Percentiles rank a stretch among this genome's conserved stretches.
Evolutionary conservation across 1,140 invertebrate species (phyloP).

Genomic region (Sarcophaga bullata): DNA sequence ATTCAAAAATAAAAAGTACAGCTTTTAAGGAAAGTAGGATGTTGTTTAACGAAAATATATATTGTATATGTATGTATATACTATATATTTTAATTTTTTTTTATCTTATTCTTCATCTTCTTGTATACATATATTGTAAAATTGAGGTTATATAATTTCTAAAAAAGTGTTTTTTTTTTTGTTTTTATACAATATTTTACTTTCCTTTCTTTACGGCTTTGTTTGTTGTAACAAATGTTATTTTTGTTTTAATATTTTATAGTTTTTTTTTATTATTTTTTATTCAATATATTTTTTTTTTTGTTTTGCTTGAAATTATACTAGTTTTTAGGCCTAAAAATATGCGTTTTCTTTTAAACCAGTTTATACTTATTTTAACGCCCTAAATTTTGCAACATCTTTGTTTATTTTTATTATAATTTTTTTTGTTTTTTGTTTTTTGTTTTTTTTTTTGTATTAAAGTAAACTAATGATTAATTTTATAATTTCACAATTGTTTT

Average conservation of each 20-base stretch:
- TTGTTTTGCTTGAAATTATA: conserved; percentile 41
- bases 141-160: not conserved
- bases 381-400: conserved; percentile 34
- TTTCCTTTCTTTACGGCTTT: not conserved
- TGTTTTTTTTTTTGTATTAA: not conserved
- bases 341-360: conserved; percentile 25
- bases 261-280: conserved; percentile 22
- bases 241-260: conserved; percentile 23
- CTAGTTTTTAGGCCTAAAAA: conserved; percentile 42
- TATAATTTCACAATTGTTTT: conserved; percentile 36
- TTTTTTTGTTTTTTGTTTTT: not conserved
- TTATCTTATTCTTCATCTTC: not conserved
- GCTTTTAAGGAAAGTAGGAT: not conserved
- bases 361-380: not conserved
- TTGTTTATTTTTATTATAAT: conserved; percentile 10
- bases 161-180: conserved; percentile 19
- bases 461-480: conserved; percentile 32
- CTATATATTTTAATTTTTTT: not conserved
- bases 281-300: conserved; percentile 29
- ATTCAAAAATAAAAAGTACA: not conserved
- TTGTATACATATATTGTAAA: not conserved
- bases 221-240: not conserved
- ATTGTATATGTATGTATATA: not conserved
- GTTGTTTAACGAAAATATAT: not conserved
- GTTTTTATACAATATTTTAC: not conserved